Conservation (phyloP, 2,888 invertebrate species). For the Drosophila leonis region DNA sequence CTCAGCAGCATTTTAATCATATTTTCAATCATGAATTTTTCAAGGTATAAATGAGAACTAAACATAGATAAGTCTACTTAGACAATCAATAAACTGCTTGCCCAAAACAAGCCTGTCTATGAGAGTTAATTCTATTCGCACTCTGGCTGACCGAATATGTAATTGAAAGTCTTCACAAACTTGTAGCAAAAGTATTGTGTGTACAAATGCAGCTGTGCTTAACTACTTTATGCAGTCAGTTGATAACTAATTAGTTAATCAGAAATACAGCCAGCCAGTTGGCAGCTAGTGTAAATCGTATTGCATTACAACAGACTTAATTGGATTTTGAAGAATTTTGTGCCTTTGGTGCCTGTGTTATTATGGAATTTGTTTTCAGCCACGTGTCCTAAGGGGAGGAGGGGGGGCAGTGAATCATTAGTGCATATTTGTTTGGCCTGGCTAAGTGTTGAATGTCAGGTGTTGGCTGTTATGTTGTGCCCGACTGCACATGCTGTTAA, state of each 20-base stretch:
- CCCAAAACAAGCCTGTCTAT: neutral
- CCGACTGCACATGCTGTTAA: constrained; percentile 13
- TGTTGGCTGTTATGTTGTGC: neutral
- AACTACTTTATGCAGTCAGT: no score
- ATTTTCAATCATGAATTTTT: no score
- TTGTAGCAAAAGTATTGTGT: neutral
- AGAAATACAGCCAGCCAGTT: neutral
- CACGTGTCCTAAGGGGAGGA: no score
- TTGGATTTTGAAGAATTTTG: neutral
- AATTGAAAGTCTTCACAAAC: no score
- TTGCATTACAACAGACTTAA: constrained; percentile 4
- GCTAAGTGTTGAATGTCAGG: neutral
- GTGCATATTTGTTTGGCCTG: constrained; percentile 8
- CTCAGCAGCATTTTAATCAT: no score
- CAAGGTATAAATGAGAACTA: no score
- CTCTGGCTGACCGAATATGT: neutral
- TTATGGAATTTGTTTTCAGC: constrained; percentile 5
- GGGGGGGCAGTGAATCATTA: constrained; percentile 12
- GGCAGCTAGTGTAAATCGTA: neutral
- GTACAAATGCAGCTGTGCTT: neutral
- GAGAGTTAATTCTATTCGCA: neutral
- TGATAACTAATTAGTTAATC: neutral
- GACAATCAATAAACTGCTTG: neutral
- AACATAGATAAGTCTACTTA: no score
- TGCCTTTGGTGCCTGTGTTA: neutral